A percentile compares a stretch with the other conserved stretches of the same genome.
These are phyloP conservation scores for Drosophila ananassae DNA, from an alignment of 1,140 invertebrate genomes.

Conservation along the genomic window DNA sequence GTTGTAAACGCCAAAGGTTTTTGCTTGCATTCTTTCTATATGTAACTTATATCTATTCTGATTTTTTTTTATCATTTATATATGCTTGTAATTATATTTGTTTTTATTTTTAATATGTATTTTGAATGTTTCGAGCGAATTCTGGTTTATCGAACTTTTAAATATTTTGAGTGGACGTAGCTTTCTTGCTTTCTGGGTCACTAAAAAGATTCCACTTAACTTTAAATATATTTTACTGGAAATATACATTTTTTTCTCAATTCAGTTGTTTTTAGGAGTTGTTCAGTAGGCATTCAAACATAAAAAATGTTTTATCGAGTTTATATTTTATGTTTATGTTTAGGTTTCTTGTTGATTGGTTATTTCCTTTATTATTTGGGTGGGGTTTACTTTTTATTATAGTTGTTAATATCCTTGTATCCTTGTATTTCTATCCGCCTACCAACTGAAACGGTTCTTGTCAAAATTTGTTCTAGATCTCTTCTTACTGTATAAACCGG, in stretches of 20 bases:
- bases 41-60: slow-evolving; percentile 55
- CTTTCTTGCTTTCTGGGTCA: slow-evolving; percentile 29
- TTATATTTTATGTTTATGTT: slow-evolving; percentile 31
- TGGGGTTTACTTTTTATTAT: slow-evolving; percentile 72
- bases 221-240: slow-evolving; percentile 63
- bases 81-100: slow-evolving; percentile 66
- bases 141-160: slow-evolving; percentile 42
- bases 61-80: slow-evolving; percentile 67
- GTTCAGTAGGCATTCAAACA: slow-evolving; percentile 49
- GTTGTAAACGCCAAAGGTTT: slow-evolving; percentile 76
- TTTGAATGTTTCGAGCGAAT: neutral
- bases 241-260: slow-evolving; percentile 81
- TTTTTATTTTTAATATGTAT: slow-evolving; percentile 33
- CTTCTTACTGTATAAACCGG: slow-evolving; percentile 73
- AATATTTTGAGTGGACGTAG: slow-evolving; percentile 66
- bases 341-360: slow-evolving; percentile 14
- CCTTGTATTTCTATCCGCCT: slow-evolving; percentile 48
- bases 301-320: slow-evolving; percentile 37
- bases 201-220: slow-evolving; percentile 66
- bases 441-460: slow-evolving; percentile 65
- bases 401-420: slow-evolving; percentile 58
- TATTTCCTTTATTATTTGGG: slow-evolving; percentile 50
- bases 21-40: slow-evolving; percentile 67
- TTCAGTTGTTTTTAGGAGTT: slow-evolving; percentile 83
- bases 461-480: slow-evolving; percentile 57